Base-by-base conservation (phyloP, 2,888 invertebrate species). In the Oligia fasciuncula region DNA sequence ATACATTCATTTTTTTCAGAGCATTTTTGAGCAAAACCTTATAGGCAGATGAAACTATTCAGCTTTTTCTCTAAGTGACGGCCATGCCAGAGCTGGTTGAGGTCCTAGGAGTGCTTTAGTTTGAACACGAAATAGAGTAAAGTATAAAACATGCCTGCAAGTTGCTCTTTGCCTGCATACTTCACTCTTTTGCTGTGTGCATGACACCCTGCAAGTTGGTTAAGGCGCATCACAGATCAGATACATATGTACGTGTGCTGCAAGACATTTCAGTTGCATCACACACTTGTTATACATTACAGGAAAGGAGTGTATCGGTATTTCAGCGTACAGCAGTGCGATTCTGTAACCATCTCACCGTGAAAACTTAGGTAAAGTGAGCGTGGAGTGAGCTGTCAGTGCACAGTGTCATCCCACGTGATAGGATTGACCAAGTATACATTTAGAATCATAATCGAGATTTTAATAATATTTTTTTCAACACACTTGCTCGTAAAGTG, bases 201-300 rank as follows among this genome's bases (percentile, higher is more conserved):
- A 77, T 43, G 77, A 69, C 83, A 83, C 83, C 80, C 80, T 81
- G 81, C 60, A 80, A 85, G 72, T 80, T 85, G 60, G 51, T 81
- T 85, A 74, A 80, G 77, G 69, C 49, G 69, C 84, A 83, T 80
- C 83, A 78, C 80, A 73, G 72, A 77, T 63, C 80, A 73, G 72
- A 77, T 63, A 80, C 69, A 65, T 67, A 54, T 17, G 43, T 29
- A 54, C 57, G 84, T 83, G 80, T 84, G 65, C 83, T 78, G 80
- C 77, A 84, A 83, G 29, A 81, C 19, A 84, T 70, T 83, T 51
- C 19, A 73, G n/a, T 76, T 60, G 63, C 62, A 83, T 71, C 54
- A 66, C 77, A 80, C 67, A 76, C 62, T 82, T 67, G 35, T 9
- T 4, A 49, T 19, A 78, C 4, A 2, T 66, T 54, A 23, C 40